phyloP scores from a whole-genome alignment of 2,888 invertebrate genomes.

The Isotomurus palustris region DNA sequence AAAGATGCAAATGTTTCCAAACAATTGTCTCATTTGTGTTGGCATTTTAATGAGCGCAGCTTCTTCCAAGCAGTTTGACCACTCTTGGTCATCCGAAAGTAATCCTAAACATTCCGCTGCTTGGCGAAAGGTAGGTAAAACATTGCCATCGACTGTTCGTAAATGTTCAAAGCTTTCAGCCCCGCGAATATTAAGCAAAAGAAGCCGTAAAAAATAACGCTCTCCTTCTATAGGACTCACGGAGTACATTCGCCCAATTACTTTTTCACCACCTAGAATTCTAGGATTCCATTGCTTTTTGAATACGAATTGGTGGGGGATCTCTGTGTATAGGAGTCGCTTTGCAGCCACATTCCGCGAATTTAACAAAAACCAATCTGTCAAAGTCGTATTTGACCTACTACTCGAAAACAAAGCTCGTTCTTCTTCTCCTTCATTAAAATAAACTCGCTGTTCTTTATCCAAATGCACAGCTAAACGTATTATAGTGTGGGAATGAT shows the following conservation, averaged over 20 bases:
- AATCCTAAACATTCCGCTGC: conserved; percentile 27
- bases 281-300: conserved; percentile 25
- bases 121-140: conserved; percentile 39
- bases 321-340: conserved; percentile 27
- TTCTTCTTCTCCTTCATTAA: conserved; percentile 36
- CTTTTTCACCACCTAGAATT: conserved; percentile 13
- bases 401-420: conserved; percentile 8
- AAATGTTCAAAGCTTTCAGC: conserved; percentile 35
- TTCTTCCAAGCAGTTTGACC: conserved; percentile 42
- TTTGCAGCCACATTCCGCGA: conserved; percentile 2
- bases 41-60: conserved; percentile 45
- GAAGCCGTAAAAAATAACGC: conserved; percentile 39
- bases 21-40: conserved; percentile 39
- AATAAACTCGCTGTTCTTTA: conserved; percentile 31
- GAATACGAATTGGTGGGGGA: conserved; percentile 37
- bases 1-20: conserved; percentile 38
- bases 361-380: conserved; percentile 7
- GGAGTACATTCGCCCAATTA: conserved; percentile 45
- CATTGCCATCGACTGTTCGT: conserved; percentile 30
- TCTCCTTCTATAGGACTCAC: conserved; percentile 43
- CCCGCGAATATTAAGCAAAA: conserved; percentile 31
- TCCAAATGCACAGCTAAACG: conserved; percentile 40
- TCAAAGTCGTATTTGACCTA: not conserved
- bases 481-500: conserved; percentile 37
- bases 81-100: conserved; percentile 46